phyloP scores from a whole-genome alignment of 1,140 invertebrate species.

The Penaeus japonicus region DNA sequence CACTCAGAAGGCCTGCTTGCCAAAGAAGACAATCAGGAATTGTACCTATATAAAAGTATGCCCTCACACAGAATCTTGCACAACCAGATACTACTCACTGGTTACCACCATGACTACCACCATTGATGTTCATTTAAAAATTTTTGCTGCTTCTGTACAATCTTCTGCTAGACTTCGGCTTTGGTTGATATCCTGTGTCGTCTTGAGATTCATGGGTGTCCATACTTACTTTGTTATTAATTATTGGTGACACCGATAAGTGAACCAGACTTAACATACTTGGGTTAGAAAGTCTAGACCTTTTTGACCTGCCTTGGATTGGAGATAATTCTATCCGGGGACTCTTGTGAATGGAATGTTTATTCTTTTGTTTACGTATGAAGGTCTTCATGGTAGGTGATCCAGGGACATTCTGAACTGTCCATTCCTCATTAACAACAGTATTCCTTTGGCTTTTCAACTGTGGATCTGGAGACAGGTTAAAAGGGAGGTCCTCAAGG shows the following conservation, averaged over 20 bases:
- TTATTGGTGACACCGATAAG: constrained; percentile 24
- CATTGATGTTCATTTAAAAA: not conserved
- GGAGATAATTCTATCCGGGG: constrained; percentile 24
- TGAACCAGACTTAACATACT: constrained; percentile 21
- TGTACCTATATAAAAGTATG: no score
- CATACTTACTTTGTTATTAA: not conserved
- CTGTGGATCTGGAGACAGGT: constrained; percentile 4
- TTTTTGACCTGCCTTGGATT: not conserved
- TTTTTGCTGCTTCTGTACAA: not conserved
- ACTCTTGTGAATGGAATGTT: not conserved
- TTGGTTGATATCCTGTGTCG: not conserved
- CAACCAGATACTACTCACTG: no score
- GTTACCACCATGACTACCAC: no score
- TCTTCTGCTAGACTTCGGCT: not conserved
- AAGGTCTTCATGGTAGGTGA: constrained; percentile 45
- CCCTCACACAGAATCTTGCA: no score
- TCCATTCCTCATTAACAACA: not conserved
- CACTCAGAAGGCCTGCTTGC: no score
- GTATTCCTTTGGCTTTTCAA: not conserved
- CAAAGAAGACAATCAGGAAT: no score
- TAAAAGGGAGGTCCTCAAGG: no score
- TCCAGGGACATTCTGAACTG: constrained; percentile 4
- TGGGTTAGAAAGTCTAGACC: not conserved
- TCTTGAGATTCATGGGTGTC: not conserved
- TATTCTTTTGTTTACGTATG: constrained; percentile 36